Evolutionary conservation across 2,113 vertebrate genomes (phyloP).

Genomic region (Scomber japonicus): DNA sequence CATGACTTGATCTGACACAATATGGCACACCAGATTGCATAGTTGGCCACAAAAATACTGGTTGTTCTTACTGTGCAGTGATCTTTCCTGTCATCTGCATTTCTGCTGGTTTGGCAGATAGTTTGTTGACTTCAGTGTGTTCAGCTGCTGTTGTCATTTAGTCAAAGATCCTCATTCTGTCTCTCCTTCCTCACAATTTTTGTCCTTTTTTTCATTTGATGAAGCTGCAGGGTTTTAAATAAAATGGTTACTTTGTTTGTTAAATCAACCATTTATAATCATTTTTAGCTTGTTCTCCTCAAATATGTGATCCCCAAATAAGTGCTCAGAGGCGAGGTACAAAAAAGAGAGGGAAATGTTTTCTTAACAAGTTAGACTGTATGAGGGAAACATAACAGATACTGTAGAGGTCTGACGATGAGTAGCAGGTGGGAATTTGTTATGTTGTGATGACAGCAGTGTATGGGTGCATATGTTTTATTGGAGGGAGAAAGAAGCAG

Average conservation of each 20-base stretch:
- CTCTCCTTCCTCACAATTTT: conserved; percentile 12
- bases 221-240: neutral
- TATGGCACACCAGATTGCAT: conserved; percentile 30
- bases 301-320: conserved; percentile 7
- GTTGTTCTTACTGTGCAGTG: conserved; percentile 31
- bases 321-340: neutral
- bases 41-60: conserved; percentile 53
- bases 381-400: neutral
- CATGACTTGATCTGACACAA: conserved; percentile 20
- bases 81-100: conserved; percentile 47
- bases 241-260: conserved; percentile 34
- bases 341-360: neutral
- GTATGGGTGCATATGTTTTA: neutral
- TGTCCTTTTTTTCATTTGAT: conserved; percentile 5
- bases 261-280: conserved; percentile 26
- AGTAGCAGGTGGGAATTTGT: neutral
- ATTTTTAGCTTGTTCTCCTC: conserved; percentile 9
- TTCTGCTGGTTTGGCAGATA: conserved; percentile 62
- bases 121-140: conserved; percentile 47
- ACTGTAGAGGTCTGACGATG: neutral
- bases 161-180: neutral
- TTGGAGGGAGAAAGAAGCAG: neutral
- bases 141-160: conserved; percentile 46
- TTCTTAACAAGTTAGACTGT: neutral
- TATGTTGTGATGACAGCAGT: neutral